These are phyloP conservation scores for Fulica atra DNA, from an alignment of 2,113 vertebrate species.

Conservation along the genomic window DNA sequence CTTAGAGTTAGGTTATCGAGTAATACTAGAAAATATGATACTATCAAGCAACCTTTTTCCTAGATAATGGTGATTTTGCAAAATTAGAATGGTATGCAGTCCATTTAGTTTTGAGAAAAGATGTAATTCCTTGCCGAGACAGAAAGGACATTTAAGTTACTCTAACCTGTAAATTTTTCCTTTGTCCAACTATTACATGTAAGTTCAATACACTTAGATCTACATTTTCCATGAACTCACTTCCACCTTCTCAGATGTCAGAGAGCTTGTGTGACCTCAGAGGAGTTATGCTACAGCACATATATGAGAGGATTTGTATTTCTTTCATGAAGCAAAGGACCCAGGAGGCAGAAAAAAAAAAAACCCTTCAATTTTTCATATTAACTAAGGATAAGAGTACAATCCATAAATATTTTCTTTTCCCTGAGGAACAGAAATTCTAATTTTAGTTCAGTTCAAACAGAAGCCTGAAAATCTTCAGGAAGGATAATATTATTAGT, in stretches of 20 bases:
- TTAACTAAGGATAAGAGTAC: not conserved
- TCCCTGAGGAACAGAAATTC: not conserved
- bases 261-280: not conserved
- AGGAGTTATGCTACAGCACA: not conserved
- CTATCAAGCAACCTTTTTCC: not conserved
- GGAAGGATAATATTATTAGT: not conserved
- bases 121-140: not conserved
- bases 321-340: not conserved
- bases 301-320: not conserved
- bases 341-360: not conserved
- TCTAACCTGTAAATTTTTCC: not conserved
- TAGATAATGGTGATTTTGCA: not conserved
- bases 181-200: not conserved
- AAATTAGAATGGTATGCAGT: not conserved
- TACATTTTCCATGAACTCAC: not conserved
- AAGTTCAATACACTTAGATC: not conserved
- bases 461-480: not conserved
- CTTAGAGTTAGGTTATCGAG: not conserved
- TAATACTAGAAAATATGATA: not conserved
- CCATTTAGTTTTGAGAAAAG: not conserved
- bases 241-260: not conserved
- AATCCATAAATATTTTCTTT: not conserved
- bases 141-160: not conserved
- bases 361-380: not conserved
- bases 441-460: not conserved